Base-by-base conservation (phyloP, 2,113 vertebrate genomes). In the Eidolon helvum region DNA sequence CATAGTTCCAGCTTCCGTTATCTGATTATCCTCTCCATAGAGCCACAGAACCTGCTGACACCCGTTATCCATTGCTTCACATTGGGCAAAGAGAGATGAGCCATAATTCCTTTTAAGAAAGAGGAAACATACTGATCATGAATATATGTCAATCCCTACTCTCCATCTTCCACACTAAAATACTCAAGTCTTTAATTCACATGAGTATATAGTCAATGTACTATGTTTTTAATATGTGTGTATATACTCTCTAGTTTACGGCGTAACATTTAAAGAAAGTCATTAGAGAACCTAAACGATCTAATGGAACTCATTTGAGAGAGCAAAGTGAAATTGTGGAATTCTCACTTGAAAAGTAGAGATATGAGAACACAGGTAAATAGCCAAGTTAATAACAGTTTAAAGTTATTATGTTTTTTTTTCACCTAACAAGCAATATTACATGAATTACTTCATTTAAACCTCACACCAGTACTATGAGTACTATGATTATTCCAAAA, bases 1-100 rank as follows among this genome's bases (percentile, higher is more conserved):
- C 99, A 99, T 99, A n/a, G 99, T 99, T 86, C 99, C 99, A 38
- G 99, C 99, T 97, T 99, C 99, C 0, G 99, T 99, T 96, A 99
- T 99, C 96, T 99, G 99, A 55, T 99, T 98, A 53, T 99, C 98
- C 1, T 99, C 98, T 50, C 99, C 99, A 2, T 99, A 99, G 12
- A 99, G 98, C 99, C 99, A 99, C 69, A 99, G 98, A 79, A 99
- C 99, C 98, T 99, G 99, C 97, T 99, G 99, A 90, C 99, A 99
- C 7, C 99, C 99, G 0, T 98, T 89, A 9, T 98, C 98, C 87
- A 95, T 1, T 0, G 99, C 99, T 98, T 99, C 99, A 22, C 99
- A 98, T 87, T 99, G 99, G 43, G 99, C 99, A 38, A 97, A 98
- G 93, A 99, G 96, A 61, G 99, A 97, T 2, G 99, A 94, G 0